These are phyloP conservation scores for Glaucomys volans DNA, from an alignment of 2,113 vertebrate species.

Conservation along the genomic window DNA sequence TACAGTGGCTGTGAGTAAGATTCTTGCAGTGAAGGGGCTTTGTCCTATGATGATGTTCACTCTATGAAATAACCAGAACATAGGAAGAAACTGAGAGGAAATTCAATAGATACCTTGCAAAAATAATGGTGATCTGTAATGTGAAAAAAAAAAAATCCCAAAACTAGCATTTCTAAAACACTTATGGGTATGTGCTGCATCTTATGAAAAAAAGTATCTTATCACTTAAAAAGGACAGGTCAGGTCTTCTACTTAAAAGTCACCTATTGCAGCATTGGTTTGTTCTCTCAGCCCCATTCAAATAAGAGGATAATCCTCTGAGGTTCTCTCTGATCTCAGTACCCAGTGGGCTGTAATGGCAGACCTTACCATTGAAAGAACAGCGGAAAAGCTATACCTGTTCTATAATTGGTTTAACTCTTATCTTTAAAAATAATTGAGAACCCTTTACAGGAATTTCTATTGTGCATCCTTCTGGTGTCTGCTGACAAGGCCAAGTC, in stretches of 20 bases:
- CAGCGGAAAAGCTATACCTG: not conserved
- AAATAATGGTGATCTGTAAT: not conserved
- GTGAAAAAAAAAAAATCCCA: not conserved
- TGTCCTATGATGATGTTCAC: not conserved
- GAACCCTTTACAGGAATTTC: not conserved
- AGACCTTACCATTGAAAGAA: not conserved
- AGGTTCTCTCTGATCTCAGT: not conserved
- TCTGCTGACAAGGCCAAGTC: not conserved
- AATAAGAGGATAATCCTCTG: not conserved
- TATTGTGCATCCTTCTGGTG: not conserved
- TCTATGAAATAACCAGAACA: not conserved
- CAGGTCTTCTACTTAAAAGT: not conserved
- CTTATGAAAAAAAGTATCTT: not conserved
- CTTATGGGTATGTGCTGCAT: not conserved
- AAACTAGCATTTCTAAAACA: not conserved
- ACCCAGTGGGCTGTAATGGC: not conserved
- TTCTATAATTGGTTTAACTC: not conserved
- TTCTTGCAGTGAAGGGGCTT: not conserved
- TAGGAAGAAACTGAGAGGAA: not conserved
- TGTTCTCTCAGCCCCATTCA: not conserved
- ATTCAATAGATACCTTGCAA: not conserved
- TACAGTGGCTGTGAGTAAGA: not conserved
- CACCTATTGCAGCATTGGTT: not conserved
- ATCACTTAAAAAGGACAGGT: not conserved
- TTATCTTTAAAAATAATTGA: not conserved